Evolutionary conservation across 2,113 vertebrate species (phyloP).

Genomic region (Cathartes aura): DNA sequence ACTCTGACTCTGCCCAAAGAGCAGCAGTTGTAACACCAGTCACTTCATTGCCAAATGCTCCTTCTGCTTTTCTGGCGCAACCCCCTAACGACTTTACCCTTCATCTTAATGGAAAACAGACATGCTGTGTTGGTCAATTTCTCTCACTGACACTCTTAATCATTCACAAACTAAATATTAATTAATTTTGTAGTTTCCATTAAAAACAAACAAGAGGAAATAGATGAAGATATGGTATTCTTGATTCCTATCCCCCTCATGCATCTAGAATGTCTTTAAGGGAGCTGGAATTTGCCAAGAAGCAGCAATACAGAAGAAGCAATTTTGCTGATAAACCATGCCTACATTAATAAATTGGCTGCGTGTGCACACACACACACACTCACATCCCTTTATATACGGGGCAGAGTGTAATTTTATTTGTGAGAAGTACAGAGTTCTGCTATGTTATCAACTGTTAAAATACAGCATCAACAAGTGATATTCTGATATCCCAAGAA

Average conservation of each 20-base stretch:
- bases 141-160: neutral
- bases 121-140: neutral
- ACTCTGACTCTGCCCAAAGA: neutral
- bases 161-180: neutral
- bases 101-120: neutral
- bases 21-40: neutral
- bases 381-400: neutral
- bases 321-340: neutral
- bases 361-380: neutral
- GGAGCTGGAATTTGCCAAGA: neutral
- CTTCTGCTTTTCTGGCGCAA: neutral
- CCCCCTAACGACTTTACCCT: neutral
- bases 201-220: neutral
- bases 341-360: neutral
- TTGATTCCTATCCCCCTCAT: neutral
- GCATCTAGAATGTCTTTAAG: neutral
- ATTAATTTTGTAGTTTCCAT: neutral
- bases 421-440: neutral
- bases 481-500: neutral
- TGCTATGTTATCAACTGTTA: neutral
- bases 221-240: neutral
- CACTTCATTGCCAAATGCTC: neutral
- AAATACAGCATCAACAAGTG: neutral
- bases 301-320: neutral
- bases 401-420: neutral